Evolutionary conservation across 2,113 vertebrate species (phyloP), one percentile per base, ranked within the genome.

Genomic region (Noturus placidus): DNA sequence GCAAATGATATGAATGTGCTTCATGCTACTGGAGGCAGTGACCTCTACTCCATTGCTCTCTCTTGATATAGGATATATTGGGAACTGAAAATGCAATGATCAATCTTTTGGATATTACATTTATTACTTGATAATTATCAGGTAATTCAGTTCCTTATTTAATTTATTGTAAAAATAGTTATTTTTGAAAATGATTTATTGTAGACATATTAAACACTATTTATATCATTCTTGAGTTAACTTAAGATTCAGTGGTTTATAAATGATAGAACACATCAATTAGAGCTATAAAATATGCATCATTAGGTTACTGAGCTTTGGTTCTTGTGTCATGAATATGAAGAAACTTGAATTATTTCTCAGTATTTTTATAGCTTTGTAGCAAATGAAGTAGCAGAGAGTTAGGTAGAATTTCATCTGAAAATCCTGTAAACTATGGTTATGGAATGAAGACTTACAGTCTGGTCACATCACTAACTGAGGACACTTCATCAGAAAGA

Each of bases 401-500:
- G 72, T 25, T 3, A 5, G 33, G 9, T 22, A 76, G 72, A 25
- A 76, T 46, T 76, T 76, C 42, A 27, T 22, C 35, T 76, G 22
- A 27, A 46, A 76, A 50, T 50, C 22, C 11, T 42, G 5, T 42
- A 38, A 74, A 46, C 42, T 50, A 19, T 77, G 15, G 13, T 14
- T 30, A n/a, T 79, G 27, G n/a, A 54, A 10, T 25, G 72, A 76
- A 46, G 14, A 79, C 27, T 78, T 54, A 79, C 27, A 79, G 50
- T 30, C 15, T 56, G 46, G 42, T 78, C 42, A 50, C 46, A 77
- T 10, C 77, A 54, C 25, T 54, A 56, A 30, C 46, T 54, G 50
- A 54, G n/a, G 50, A 79, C 52, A 79, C n/a, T 56, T 79, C 52
- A 56, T 79, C 77, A 56, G n/a, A 54, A 78, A 54, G 50, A 56